Evolutionary conservation across 2,888 invertebrate genomes (phyloP).

Genomic region (Gortyna flavago): DNA sequence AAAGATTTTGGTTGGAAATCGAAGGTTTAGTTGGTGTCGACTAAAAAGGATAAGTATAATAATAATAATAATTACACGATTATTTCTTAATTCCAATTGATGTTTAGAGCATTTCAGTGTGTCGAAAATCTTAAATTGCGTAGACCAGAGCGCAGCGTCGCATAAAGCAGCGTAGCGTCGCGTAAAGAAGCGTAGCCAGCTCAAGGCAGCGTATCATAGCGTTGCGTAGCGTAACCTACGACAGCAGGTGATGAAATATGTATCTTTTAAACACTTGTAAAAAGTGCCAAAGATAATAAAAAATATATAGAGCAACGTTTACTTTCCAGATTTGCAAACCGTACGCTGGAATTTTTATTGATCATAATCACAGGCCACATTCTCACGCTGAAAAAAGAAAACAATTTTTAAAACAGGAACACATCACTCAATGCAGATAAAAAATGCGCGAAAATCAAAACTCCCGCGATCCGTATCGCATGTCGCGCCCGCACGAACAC

Average conservation of each 20-base stretch:
- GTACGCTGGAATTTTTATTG: background rate
- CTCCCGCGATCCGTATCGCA: constrained; percentile 78
- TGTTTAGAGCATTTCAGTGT: background rate
- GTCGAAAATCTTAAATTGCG: background rate
- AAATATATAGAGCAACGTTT: background rate
- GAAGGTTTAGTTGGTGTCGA: background rate
- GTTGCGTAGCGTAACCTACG: background rate
- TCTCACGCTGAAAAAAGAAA: constrained; percentile 55
- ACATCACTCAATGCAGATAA: constrained; percentile 75
- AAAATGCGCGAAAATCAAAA: constrained; percentile 77
- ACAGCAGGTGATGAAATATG: background rate
- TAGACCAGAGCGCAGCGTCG: background rate
- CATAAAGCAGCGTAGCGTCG: background rate
- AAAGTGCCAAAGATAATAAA: background rate
- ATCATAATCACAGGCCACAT: constrained; percentile 31
- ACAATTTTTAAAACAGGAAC: constrained; percentile 69
- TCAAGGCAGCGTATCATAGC: background rate
- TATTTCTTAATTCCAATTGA: background rate
- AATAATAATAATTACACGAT: background rate
- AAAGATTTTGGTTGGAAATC: background rate
- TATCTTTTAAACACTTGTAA: background rate
- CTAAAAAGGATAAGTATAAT: too few relatives aligned
- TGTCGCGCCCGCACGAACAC: constrained; percentile 79
- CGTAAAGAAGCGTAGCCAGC: background rate
- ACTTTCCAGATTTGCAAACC: background rate